Base-by-base conservation (phyloP, 1,140 invertebrate genomes). In the Drosophila pruinosa region DNA sequence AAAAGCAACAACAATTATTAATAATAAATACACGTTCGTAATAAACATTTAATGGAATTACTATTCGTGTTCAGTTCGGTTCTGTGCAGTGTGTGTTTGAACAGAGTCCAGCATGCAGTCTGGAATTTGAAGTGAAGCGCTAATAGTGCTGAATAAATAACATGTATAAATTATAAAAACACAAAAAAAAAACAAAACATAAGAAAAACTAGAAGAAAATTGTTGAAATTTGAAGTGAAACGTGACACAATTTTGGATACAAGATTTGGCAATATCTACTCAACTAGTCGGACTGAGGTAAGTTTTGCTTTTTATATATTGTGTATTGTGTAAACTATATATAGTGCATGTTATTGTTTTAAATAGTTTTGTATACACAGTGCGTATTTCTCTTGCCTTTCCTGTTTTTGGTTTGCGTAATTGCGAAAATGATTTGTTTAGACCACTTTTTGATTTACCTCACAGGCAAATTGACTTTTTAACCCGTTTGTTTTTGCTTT, bases 341-440 rank as follows among this genome's bases (percentile, higher is more conserved):
- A 14, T 45, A 12, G 6, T 34, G 39, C 47, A 5, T 39, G 47
- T 41, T 14, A 28, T 39, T 26, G 10, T 24, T 12, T 48, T 36
- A 43, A 4, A 39, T 59, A 45, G 43, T 43, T 41, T 10, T 22
- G 8, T 34, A 7, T 24, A n/a, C 12, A n/a, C 31, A 43, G 19
- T 67, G 41, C 54, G 45, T 47, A 22, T 39, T 38, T 79, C 43
- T 43, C n/a, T 24, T 22, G n/a, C n/a, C n/a, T n/a, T n/a, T n/a
- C n/a, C 10, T 47, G 8, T 26, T 65, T n/a, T 48, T 56, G 12
- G 10, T 75, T 83, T 86, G 74, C 72, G 77, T 88, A 88, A 82
- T 88, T 88, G 82, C 72, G 75, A 63, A 72, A 88, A 88, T 88
- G 43, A 75, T 75, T 88, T 88, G 82, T 88, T 88, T 88, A 77